Evolutionary conservation across 2,888 invertebrate species (phyloP).

Genomic region (Drosophila nigritarsus): DNA sequence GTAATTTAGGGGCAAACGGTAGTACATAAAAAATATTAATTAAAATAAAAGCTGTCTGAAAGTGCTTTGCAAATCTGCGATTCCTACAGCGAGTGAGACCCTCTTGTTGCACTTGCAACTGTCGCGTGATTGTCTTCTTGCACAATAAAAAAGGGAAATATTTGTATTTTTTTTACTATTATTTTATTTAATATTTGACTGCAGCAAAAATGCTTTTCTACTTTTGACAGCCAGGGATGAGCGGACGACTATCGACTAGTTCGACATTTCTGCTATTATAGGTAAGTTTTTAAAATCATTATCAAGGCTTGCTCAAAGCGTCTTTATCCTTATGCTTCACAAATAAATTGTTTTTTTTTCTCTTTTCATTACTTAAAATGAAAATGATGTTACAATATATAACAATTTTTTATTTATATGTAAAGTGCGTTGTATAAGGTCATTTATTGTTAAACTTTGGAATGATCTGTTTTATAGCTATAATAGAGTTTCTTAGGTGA

Average conservation of each 20-base stretch:
- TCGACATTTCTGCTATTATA: background rate
- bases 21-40: fast-evolving
- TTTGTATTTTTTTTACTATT: background rate
- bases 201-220: background rate
- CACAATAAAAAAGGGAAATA: background rate
- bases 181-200: background rate
- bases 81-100: background rate
- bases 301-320: background rate
- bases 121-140: background rate
- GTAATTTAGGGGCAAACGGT: background rate
- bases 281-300: background rate
- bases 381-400: background rate
- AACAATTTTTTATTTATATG: background rate
- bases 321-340: too few relatives aligned
- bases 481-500: background rate
- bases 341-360: background rate
- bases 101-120: background rate
- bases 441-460: background rate
- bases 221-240: background rate
- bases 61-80: background rate
- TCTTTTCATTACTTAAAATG: background rate
- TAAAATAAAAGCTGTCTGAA: background rate
- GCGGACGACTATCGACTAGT: background rate
- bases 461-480: background rate
- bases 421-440: background rate